These are phyloP conservation scores for Pedicia rivosa DNA, from an alignment of 2,888 invertebrate species.

Conservation along the genomic window DNA sequence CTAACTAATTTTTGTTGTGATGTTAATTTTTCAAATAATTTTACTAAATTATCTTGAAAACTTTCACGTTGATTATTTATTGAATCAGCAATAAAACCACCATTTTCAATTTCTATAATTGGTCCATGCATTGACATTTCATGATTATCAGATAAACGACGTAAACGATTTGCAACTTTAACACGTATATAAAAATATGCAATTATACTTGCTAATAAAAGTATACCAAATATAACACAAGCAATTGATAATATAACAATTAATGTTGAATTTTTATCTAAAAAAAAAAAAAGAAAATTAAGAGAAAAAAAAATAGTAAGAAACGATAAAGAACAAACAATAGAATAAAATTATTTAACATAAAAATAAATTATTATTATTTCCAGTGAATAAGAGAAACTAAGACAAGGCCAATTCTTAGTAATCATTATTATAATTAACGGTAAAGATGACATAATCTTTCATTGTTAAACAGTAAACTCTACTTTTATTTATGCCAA, in stretches of 20 bases:
- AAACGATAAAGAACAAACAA: too few relatives aligned
- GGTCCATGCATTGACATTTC: conserved; percentile 64
- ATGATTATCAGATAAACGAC: conserved; percentile 40
- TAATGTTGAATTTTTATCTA: conserved; percentile 29
- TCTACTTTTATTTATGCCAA: too few relatives aligned
- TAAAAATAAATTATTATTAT: too few relatives aligned
- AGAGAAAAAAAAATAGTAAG: too few relatives aligned
- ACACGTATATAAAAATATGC: conserved; percentile 33
- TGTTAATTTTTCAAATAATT: conserved; percentile 39
- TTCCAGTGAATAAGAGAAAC: too few relatives aligned
- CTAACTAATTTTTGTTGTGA: conserved; percentile 37
- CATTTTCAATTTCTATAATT: conserved; percentile 48
- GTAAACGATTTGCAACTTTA: conserved; percentile 23
- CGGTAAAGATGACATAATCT: too few relatives aligned
- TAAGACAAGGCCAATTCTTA: too few relatives aligned
- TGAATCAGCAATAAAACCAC: conserved; percentile 1
- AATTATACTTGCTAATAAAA: conserved; percentile 45
- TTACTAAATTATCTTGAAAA: conserved; percentile 59
- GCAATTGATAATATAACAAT: conserved; percentile 38
- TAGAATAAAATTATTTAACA: too few relatives aligned
- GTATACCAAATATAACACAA: conserved; percentile 48
- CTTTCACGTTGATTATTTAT: conserved; percentile 57
- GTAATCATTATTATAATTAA: too few relatives aligned
- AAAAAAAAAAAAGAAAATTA: not conserved
- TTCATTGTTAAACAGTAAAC: too few relatives aligned